Conservation (phyloP, 2,113 vertebrate species). For the Camelus bactrianus region DNA sequence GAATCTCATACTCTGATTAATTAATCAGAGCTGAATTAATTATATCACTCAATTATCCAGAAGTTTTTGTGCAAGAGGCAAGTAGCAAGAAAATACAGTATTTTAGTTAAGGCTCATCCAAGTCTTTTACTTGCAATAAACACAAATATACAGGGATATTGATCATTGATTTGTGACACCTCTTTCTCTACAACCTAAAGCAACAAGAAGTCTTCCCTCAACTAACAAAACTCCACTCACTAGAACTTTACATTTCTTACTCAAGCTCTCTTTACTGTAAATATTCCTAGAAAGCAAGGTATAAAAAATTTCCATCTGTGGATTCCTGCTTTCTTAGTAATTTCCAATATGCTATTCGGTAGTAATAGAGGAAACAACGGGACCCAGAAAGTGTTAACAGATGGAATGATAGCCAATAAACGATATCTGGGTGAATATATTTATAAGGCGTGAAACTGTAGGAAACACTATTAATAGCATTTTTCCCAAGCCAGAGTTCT, state of each 20-base stretch:
- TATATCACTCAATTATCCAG: neutral
- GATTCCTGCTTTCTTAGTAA: slow-evolving; percentile 41
- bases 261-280: neutral
- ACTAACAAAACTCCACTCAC: neutral
- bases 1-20: neutral
- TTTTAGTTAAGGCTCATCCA: slow-evolving; percentile 33
- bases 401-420: neutral
- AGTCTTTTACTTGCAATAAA: slow-evolving; percentile 14
- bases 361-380: neutral
- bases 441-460: neutral
- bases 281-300: neutral
- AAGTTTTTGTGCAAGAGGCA: slow-evolving; percentile 27
- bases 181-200: slow-evolving; percentile 36
- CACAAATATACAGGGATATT: neutral
- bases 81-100: slow-evolving; percentile 13
- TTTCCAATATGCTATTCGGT: neutral
- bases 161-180: slow-evolving; percentile 1
- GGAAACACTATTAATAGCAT: neutral
- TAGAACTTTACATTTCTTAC: slow-evolving; percentile 7
- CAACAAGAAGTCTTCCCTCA: neutral
- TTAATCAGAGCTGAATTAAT: slow-evolving; percentile 43
- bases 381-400: neutral
- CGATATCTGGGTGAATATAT: neutral
- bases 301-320: neutral
- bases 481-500: neutral